Evolutionary conservation across 2,113 vertebrate genomes (phyloP).

Genomic region (Proterorhinus semilunaris): DNA sequence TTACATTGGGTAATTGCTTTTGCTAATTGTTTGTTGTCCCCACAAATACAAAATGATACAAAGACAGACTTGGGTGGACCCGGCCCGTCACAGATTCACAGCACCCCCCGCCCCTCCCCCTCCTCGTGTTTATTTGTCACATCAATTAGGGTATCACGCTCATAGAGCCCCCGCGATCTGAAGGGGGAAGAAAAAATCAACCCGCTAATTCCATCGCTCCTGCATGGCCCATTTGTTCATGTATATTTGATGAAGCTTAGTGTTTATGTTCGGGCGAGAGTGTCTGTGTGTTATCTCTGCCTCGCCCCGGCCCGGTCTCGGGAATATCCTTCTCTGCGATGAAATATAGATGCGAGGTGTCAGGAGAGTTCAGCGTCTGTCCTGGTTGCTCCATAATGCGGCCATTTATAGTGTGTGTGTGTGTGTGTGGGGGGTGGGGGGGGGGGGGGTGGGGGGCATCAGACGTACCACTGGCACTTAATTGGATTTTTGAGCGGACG

Average conservation of each 20-base stretch:
- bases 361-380: slow-evolving; percentile 75
- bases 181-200: slow-evolving; percentile 60
- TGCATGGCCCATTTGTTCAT: slow-evolving; percentile 65
- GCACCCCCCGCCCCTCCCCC: slow-evolving; percentile 25
- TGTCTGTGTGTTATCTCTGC: slow-evolving; percentile 27
- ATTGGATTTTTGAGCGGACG: slow-evolving; percentile 75
- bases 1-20: too few relatives aligned
- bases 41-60: too few relatives aligned
- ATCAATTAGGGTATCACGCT: slow-evolving; percentile 65
- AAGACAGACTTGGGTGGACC: too few relatives aligned
- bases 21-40: too few relatives aligned
- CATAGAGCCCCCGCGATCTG: slow-evolving; percentile 46
- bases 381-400: slow-evolving; percentile 79
- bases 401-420: slow-evolving; percentile 82
- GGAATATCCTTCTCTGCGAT: slow-evolving; percentile 66
- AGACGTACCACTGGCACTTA: slow-evolving; percentile 74
- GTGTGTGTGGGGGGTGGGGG: too few relatives aligned
- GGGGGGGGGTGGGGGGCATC: slow-evolving; percentile 79
- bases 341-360: slow-evolving; percentile 82
- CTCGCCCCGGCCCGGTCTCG: slow-evolving; percentile 31
- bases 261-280: slow-evolving; percentile 61
- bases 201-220: slow-evolving; percentile 62
- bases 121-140: slow-evolving; percentile 61
- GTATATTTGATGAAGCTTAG: slow-evolving; percentile 67
- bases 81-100: neutral